phyloP scores from a whole-genome alignment of 2,797 vertebrate genomes.

The Chelon auratus region DNA sequence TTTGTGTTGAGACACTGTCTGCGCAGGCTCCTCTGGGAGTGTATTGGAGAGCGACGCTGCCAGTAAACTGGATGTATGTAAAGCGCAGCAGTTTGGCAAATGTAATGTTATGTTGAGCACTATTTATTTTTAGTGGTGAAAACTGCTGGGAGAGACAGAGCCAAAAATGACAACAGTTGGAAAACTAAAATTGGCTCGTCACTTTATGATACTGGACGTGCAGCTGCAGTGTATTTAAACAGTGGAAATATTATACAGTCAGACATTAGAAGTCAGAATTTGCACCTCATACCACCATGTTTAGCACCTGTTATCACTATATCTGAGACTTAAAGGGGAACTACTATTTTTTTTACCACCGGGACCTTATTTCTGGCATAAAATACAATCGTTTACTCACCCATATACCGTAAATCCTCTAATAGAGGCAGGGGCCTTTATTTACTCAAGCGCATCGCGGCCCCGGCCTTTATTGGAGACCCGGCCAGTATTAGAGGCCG shows the following conservation, averaged over 20 bases:
- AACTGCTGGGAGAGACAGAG: constrained; percentile 19
- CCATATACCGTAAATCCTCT: too few relatives aligned
- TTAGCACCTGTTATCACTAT: too few relatives aligned
- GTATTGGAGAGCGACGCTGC: constrained; percentile 20
- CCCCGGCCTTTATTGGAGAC: too few relatives aligned
- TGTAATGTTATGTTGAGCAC: constrained; percentile 18
- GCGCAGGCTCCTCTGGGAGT: constrained; percentile 16
- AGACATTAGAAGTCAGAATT: constrained; percentile 3
- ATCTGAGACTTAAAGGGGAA: too few relatives aligned
- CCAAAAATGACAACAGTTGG: constrained; percentile 19
- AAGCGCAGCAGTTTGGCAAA: constrained; percentile 47
- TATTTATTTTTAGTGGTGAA: constrained; percentile 28
- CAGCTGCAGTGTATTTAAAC: constrained; percentile 1
- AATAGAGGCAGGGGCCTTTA: too few relatives aligned
- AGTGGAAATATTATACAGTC: constrained; percentile 8
- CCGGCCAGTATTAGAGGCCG: too few relatives aligned
- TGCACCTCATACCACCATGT: neutral
- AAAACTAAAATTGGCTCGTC: constrained; percentile 18
- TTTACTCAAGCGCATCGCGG: too few relatives aligned
- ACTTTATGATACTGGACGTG: constrained; percentile 21
- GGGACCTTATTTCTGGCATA: too few relatives aligned
- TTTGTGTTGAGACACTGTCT: constrained; percentile 13
- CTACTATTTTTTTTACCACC: too few relatives aligned
- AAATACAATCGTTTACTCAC: too few relatives aligned
- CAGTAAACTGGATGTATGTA: constrained; percentile 36